Evolutionary conservation across 2,797 vertebrate species (phyloP), one percentile per base, ranked within the genome.

Genomic region (Pelochelys cantorii): DNA sequence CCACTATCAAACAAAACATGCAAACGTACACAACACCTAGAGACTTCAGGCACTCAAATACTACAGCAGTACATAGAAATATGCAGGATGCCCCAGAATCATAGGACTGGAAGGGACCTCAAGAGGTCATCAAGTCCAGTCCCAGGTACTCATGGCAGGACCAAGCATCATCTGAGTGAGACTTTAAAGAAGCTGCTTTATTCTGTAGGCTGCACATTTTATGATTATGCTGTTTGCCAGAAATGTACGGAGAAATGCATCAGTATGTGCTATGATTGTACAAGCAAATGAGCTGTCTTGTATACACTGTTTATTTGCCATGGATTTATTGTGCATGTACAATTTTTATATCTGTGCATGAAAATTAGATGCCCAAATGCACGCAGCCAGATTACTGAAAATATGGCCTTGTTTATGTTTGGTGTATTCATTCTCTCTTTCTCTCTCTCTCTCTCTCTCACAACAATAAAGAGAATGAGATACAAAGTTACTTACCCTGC

Each of bases 401-500:
- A 71, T 1, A 60, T 0, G 0, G 22, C 53, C 11, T 65, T 79
- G 84, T 68, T 68, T 68, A 68, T 48, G 42, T 48, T 48, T 48
- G 42, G 42, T 48, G 8, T 48, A 48, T 48, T 48, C 42, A 48
- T 48, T 48, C 42, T 48, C 42, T 48, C 42, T 48, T 8, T 48
- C 42, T 8, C 42, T 8, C 42, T 48, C 42, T 8, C 42, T 8
- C 42, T 48, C 42, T 8, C 42, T 8, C 7, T 71, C 84, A 48
- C 80, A 75, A 18, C 62, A 93, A 77, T 53, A 34, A 87, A 53
- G 87, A 3, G 65, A 91, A 11, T 3, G 8, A 25, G 59, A 29
- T 86, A 52, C 48, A 71, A 71, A 29, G 85, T 68, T 4, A 97
- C 97, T 81, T 98, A 99, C 99, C 98, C 98, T 98, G 97, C 98